Evolutionary conservation across 2,888 invertebrate genomes (phyloP).

Genomic region (Ferdinandea cuprea): DNA sequence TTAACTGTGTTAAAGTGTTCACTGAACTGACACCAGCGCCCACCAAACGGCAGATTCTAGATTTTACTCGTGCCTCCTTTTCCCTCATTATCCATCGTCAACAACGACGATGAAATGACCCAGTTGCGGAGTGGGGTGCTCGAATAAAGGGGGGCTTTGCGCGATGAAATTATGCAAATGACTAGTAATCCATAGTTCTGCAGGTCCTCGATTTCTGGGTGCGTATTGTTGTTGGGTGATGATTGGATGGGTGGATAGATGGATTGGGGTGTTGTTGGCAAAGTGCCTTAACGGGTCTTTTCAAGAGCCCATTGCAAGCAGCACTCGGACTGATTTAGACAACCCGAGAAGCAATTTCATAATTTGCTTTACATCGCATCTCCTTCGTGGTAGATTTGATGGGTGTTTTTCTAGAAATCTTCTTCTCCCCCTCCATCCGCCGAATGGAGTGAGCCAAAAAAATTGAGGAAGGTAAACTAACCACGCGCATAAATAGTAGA

Average conservation of each 20-base stretch:
- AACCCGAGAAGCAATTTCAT: conserved; percentile 38
- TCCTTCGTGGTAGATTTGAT: background rate
- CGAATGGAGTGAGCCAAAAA: background rate
- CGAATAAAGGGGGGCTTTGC: conserved; percentile 14
- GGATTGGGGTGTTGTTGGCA: conserved; percentile 34
- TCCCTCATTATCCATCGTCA: conserved; percentile 64
- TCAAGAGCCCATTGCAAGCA: conserved; percentile 30
- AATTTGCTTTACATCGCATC: conserved; percentile 20
- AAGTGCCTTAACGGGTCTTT: conserved; percentile 53
- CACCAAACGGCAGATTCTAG: conserved; percentile 12
- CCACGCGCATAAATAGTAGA: background rate
- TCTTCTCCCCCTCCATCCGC: no score
- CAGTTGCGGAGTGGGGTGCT: conserved; percentile 9
- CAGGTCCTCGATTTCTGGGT: conserved; percentile 26
- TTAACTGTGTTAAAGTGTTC: conserved; percentile 53
- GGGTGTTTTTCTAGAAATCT: background rate
- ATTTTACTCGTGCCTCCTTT: background rate
- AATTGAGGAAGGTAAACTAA: conserved; percentile 1
- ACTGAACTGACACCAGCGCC: conserved; percentile 45
- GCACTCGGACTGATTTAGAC: conserved; percentile 47
- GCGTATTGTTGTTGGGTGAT: conserved; percentile 66
- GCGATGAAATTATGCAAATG: conserved; percentile 71
- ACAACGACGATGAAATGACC: conserved; percentile 45
- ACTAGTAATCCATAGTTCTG: conserved; percentile 56
- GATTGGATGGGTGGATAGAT: conserved; percentile 62